These are phyloP conservation scores for Colaptes auratus DNA, from an alignment of 2,113 vertebrate species.

Conservation along the genomic window DNA sequence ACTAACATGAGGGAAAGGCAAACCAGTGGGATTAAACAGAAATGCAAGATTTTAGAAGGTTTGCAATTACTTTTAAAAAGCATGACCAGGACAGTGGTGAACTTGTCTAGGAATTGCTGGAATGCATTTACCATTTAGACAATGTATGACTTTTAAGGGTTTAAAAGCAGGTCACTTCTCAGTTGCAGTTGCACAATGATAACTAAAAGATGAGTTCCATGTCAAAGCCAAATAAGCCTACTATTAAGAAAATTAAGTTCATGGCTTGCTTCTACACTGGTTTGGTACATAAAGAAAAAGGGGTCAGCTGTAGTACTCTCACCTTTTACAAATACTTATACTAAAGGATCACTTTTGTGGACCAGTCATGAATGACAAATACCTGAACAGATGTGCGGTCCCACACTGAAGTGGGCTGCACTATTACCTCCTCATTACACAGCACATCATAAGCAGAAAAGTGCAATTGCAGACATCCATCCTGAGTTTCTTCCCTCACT, in stretches of 20 bases:
- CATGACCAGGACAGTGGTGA: neutral
- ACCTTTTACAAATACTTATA: neutral
- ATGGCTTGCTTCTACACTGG: neutral
- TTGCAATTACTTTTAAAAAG: neutral
- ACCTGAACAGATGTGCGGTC: neutral
- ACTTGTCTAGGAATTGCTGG: neutral
- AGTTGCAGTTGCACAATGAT: neutral
- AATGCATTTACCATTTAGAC: neutral
- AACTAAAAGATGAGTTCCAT: neutral
- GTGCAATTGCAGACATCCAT: neutral
- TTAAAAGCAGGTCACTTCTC: neutral
- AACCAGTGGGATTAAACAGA: neutral
- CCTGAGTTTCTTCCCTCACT: neutral
- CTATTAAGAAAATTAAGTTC: neutral
- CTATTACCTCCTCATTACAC: fast-evolving
- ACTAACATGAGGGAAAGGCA: neutral
- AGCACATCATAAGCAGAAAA: neutral
- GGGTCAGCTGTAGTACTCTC: neutral
- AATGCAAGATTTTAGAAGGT: neutral
- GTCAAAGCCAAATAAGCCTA: neutral
- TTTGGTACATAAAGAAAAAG: neutral
- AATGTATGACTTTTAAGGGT: neutral
- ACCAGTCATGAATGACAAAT: neutral
- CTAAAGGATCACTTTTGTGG: neutral
- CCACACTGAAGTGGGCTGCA: neutral